Percentiles rank a stretch among this genome's conserved stretches.
phyloP scores from a whole-genome alignment of 2,888 invertebrate species.

The Thecocarcelia acutangulata region DNA sequence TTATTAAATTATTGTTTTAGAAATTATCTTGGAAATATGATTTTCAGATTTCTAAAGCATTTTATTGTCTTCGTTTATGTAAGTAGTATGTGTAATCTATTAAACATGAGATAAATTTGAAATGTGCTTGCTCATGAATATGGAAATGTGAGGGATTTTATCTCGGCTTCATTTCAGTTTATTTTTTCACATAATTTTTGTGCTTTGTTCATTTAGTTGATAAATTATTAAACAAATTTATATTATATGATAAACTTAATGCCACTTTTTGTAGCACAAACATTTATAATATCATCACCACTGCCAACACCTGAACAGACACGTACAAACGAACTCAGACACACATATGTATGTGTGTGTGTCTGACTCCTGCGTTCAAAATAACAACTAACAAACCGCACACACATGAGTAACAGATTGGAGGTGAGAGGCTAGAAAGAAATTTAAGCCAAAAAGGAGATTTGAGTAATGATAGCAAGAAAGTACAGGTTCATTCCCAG shows the following conservation, averaged over 20 bases:
- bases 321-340: conserved; percentile 5
- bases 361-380: conserved; percentile 23
- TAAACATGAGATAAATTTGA: conserved; percentile 45
- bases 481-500: too few relatives aligned
- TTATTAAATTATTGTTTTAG: too few relatives aligned
- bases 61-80: too few relatives aligned
- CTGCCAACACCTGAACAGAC: conserved; percentile 42
- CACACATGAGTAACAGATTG: too few relatives aligned
- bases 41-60: too few relatives aligned
- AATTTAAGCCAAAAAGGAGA: too few relatives aligned
- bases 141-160: conserved; percentile 1
- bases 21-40: too few relatives aligned
- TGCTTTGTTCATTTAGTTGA: conserved; percentile 37
- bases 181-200: too few relatives aligned
- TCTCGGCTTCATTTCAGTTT: conserved; percentile 24
- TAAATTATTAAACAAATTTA: conserved; percentile 63
- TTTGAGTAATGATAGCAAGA: too few relatives aligned
- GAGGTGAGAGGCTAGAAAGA: too few relatives aligned
- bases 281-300: conserved; percentile 39
- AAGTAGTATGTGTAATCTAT: not conserved
- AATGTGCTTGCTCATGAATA: not conserved
- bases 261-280: conserved; percentile 22
- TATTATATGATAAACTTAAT: conserved; percentile 61
- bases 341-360: too few relatives aligned
- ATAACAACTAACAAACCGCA: conserved; percentile 4